A percentile compares a stretch with the other conserved stretches of the same genome.
Evolutionary conservation across 2,888 invertebrate genomes (phyloP).

Genomic region (Altica lythri): DNA sequence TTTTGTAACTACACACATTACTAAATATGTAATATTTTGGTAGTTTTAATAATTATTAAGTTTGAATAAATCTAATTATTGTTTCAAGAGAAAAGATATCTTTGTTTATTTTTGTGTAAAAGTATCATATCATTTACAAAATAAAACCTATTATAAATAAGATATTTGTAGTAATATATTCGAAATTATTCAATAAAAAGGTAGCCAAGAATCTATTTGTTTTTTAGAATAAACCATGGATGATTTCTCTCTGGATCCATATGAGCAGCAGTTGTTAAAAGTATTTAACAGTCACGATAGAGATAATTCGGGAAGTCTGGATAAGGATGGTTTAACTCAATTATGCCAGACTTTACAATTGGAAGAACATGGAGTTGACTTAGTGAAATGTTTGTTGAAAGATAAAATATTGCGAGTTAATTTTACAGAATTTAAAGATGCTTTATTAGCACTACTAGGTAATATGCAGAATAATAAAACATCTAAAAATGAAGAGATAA

Average conservation of each 20-base stretch:
- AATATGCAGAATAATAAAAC: constrained; percentile 51
- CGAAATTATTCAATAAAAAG: not conserved
- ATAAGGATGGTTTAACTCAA: constrained; percentile 67
- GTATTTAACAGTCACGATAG: constrained; percentile 81
- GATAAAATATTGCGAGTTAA: constrained; percentile 62
- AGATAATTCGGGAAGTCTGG: constrained; percentile 70
- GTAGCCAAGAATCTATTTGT: not conserved
- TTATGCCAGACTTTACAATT: constrained; percentile 79
- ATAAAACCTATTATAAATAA: not conserved
- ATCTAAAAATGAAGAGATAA: constrained; percentile 35
- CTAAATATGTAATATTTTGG: not conserved
- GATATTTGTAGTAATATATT: not conserved
- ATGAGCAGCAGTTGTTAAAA: constrained; percentile 79
- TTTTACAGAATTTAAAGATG: constrained; percentile 78
- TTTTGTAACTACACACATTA: not conserved
- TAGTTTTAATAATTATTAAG: constrained; percentile 26
- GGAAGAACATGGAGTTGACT: constrained; percentile 69
- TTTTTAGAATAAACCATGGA: constrained; percentile 33
- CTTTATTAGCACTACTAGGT: constrained; percentile 71
- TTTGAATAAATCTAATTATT: not conserved
- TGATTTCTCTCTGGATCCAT: constrained; percentile 64
- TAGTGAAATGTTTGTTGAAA: constrained; percentile 57
- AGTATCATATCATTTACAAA: not conserved
- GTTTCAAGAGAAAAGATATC: not conserved
- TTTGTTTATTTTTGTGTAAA: not conserved